phyloP scores from a whole-genome alignment of 2,113 vertebrate genomes.

The Scolopax mira region DNA sequence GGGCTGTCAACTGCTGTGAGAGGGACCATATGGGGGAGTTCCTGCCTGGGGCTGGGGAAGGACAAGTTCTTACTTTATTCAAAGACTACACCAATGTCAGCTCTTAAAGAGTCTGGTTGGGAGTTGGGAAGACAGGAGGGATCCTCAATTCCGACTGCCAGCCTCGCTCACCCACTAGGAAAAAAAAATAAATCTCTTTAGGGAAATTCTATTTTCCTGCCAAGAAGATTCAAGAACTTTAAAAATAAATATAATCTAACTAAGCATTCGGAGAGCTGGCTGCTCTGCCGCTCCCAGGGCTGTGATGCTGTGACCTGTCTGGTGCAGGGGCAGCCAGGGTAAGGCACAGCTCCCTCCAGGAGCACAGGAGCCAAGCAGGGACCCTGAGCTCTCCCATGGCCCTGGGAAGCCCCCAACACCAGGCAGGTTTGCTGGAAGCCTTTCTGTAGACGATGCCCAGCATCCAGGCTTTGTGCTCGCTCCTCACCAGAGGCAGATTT shows the following conservation, averaged over 20 bases:
- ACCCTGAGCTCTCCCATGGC: rapidly evolving
- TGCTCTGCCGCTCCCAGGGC: not conserved
- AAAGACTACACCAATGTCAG: not conserved
- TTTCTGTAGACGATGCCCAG: not conserved
- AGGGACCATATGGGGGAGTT: not conserved
- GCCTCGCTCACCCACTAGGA: slow-evolving; percentile 10
- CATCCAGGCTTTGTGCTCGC: not conserved
- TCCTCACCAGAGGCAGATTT: not conserved
- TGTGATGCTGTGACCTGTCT: rapidly evolving
- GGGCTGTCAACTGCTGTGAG: not conserved
- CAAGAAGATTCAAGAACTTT: slow-evolving; percentile 38
- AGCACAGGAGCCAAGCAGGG: not conserved
- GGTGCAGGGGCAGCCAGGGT: not conserved
- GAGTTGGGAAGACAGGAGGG: not conserved
- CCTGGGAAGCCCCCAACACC: not conserved
- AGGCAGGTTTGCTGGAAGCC: not conserved
- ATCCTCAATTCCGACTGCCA: slow-evolving; percentile 11
- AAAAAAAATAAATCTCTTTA: not conserved
- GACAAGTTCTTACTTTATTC: not conserved
- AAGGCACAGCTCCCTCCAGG: not conserved
- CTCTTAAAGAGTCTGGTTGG: not conserved
- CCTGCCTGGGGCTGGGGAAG: slow-evolving; percentile 27
- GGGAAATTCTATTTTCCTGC: slow-evolving; percentile 31
- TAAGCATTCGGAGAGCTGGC: not conserved
- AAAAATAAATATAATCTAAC: not conserved